Evolutionary conservation across 2,888 invertebrate species (phyloP).

Genomic region (Anoplius nigerrimus): DNA sequence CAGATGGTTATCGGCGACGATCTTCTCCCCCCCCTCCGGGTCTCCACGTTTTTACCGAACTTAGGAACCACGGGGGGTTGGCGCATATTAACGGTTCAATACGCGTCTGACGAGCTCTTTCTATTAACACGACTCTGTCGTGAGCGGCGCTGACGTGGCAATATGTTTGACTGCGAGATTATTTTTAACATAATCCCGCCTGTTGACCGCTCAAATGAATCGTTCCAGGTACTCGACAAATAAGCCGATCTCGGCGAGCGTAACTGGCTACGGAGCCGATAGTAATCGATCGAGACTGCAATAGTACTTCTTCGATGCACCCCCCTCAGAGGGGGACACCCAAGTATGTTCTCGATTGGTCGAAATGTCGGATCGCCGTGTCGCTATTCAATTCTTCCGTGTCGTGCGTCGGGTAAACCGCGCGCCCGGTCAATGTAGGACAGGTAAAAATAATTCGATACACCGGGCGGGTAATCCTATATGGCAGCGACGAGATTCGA

Average conservation of each 20-base stretch:
- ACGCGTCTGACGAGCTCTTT: slow-evolving; percentile 49
- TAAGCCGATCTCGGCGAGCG: not conserved
- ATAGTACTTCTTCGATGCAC: no score
- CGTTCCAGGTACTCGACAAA: no score
- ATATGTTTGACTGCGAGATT: slow-evolving; percentile 64
- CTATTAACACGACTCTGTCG: slow-evolving; percentile 52
- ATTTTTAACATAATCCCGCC: slow-evolving; percentile 56
- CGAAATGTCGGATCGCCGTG: not conserved
- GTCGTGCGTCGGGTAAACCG: slow-evolving; percentile 27
- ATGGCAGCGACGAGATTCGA: slow-evolving; percentile 55
- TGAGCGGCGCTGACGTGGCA: slow-evolving; percentile 53
- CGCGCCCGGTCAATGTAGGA: slow-evolving; percentile 30
- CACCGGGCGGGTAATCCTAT: slow-evolving; percentile 55
- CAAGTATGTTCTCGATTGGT: slow-evolving; percentile 3
- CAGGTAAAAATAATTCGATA: slow-evolving; percentile 58
- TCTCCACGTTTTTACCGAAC: not conserved
- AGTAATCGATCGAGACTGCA: no score
- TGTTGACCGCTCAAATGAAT: no score
- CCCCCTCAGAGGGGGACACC: not conserved
- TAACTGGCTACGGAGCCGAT: not conserved
- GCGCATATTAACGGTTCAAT: slow-evolving; percentile 59
- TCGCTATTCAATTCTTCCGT: slow-evolving; percentile 16
- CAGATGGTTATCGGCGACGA: no score
- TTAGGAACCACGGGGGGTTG: slow-evolving; percentile 25
- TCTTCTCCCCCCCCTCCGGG: no score